Conservation (phyloP, 2,797 vertebrate species). For the Mormyrus hasselquistii region DNA sequence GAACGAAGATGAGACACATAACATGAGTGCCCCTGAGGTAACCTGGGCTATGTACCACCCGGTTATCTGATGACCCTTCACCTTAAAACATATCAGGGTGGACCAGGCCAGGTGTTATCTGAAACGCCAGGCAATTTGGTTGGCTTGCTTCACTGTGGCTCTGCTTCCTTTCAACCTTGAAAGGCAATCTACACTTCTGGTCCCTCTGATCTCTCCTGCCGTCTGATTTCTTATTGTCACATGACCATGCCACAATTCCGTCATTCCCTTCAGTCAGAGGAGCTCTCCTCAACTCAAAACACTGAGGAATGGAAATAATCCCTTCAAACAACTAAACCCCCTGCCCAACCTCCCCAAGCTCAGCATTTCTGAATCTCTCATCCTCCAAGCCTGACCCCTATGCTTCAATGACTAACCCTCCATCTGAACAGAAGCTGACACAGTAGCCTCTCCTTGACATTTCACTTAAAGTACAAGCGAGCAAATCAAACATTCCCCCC, state of each 20-base stretch:
- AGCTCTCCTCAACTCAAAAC: background rate
- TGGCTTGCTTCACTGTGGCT: background rate
- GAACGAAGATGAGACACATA: background rate
- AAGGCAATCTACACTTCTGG: background rate
- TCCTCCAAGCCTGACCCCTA: background rate
- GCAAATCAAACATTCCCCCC: background rate
- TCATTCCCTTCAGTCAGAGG: background rate
- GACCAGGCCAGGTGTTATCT: background rate
- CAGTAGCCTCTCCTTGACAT: background rate
- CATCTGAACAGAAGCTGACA: background rate
- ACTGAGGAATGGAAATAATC: background rate
- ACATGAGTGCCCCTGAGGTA: background rate
- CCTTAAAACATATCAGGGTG: background rate
- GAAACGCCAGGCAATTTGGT: background rate
- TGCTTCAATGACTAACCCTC: background rate
- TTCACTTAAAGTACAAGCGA: background rate
- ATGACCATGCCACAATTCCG: background rate
- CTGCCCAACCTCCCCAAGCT: background rate
- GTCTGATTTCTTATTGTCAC: background rate
- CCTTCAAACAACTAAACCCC: background rate
- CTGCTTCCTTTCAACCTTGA: background rate
- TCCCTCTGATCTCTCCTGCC: background rate
- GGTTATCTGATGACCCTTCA: background rate
- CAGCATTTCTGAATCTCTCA: background rate
- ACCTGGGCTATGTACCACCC: background rate